Conservation (phyloP, 2,888 invertebrate species). For the Drosophila anceps region DNA sequence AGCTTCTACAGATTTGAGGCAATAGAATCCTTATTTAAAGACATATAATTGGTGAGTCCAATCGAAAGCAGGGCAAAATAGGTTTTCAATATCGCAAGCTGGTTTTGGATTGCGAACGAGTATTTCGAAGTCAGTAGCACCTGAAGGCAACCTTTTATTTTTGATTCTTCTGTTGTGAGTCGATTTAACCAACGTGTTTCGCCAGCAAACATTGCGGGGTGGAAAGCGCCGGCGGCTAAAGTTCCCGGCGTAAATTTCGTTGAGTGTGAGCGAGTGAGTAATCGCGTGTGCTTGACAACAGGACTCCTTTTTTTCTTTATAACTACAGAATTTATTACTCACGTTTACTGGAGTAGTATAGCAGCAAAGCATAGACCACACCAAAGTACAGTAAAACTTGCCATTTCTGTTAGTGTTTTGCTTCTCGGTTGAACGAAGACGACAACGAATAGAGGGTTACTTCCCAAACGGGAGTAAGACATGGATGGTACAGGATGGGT, state of each 20-base stretch:
- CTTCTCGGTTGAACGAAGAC: background rate
- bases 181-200: slow-evolving; percentile 73
- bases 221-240: slow-evolving; percentile 64
- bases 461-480: background rate
- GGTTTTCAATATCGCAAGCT: background rate
- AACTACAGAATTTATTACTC: slow-evolving; percentile 44
- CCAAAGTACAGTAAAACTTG: slow-evolving; percentile 71
- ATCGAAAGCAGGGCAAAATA: background rate
- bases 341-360: slow-evolving; percentile 25
- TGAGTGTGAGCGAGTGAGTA: slow-evolving; percentile 40
- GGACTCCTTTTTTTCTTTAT: slow-evolving; percentile 36
- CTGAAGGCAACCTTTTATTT: slow-evolving; percentile 31
- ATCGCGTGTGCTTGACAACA: slow-evolving; percentile 55
- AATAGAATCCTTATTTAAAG: background rate
- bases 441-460: slow-evolving; percentile 1
- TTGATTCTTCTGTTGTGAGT: slow-evolving; percentile 36
- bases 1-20: background rate
- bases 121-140: background rate
- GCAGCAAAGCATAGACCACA: slow-evolving; percentile 4
- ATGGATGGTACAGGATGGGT: background rate
- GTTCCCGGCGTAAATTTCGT: slow-evolving; percentile 7
- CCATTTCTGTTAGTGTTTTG: slow-evolving; percentile 17
- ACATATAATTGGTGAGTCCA: too few relatives aligned
- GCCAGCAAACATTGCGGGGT: slow-evolving; percentile 78
- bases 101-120: background rate